A percentile compares a stretch with the other conserved stretches of the same genome.
phyloP scores from a whole-genome alignment of 2,797 vertebrate genomes.

The Neopelma chrysocephalum region DNA sequence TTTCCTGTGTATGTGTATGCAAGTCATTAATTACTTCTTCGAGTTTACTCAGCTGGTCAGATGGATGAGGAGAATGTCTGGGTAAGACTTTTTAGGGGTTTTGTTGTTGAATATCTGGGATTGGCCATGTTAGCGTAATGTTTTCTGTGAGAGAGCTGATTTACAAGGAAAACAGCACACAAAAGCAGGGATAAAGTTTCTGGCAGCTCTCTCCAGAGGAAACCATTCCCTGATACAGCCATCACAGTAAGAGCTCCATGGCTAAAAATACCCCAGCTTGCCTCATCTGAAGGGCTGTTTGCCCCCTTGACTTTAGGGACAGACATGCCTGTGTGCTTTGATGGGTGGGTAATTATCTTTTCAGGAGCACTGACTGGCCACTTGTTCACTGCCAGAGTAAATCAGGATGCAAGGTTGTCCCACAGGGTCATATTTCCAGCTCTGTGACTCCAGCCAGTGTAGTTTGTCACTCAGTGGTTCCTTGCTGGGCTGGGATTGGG shows the following conservation, averaged over 20 bases:
- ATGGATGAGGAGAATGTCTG: neutral
- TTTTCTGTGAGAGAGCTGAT: conserved; percentile 6
- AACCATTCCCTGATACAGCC: neutral
- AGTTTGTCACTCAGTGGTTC: neutral
- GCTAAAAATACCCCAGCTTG: neutral
- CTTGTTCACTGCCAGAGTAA: neutral
- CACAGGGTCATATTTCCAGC: neutral
- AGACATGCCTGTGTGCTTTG: neutral
- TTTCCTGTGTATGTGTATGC: neutral
- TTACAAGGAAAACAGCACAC: conserved; percentile 29
- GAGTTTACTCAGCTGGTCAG: conserved; percentile 37
- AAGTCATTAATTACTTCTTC: neutral
- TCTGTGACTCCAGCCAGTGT: neutral
- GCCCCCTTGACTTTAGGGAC: neutral
- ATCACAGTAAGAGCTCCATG: neutral
- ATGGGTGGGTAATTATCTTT: neutral
- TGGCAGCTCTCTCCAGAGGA: conserved; percentile 28
- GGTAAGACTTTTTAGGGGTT: neutral
- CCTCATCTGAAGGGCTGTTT: neutral
- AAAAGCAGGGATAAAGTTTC: conserved; percentile 23
- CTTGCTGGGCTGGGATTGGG: neutral
- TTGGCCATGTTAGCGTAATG: neutral
- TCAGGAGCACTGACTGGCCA: neutral
- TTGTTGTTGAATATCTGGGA: neutral
- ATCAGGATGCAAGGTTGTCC: neutral